phyloP scores from a whole-genome alignment of 2,797 vertebrate genomes.

The Acipenser transmontanus region DNA sequence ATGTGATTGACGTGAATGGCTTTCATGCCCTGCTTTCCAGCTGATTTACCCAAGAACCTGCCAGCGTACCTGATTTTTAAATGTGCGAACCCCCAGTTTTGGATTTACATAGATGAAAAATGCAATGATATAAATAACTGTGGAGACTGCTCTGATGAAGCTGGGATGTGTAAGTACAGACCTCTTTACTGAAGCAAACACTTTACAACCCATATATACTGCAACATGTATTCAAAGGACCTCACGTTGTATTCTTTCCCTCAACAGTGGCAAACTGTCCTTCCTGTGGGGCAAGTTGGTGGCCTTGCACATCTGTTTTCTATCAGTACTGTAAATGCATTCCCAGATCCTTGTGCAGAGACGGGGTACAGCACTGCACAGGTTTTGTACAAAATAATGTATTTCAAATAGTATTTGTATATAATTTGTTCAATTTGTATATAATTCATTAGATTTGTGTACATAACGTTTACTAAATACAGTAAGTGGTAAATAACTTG shows the following conservation, averaged over 20 bases:
- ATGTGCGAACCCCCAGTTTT: conserved; percentile 44
- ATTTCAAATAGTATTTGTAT: too few relatives aligned
- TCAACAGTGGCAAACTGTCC: conserved; percentile 46
- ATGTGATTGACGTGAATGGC: too few relatives aligned
- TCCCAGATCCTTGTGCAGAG: conserved; percentile 51
- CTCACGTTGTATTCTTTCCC: not conserved
- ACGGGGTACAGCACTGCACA: conserved; percentile 51
- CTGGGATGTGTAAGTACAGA: conserved; percentile 44
- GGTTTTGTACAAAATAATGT: too few relatives aligned
- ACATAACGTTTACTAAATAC: too few relatives aligned
- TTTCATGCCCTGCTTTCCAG: conserved; percentile 29
- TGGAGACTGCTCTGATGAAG: conserved; percentile 62
- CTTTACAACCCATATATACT: too few relatives aligned
- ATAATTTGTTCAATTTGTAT: too few relatives aligned
- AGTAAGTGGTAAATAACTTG: too few relatives aligned
- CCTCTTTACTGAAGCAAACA: not conserved
- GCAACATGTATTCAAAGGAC: too few relatives aligned
- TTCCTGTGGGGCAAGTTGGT: conserved; percentile 46
- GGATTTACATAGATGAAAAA: conserved; percentile 58
- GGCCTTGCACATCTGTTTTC: conserved; percentile 53
- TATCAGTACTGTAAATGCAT: conserved; percentile 56
- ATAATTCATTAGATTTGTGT: too few relatives aligned
- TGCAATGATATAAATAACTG: conserved; percentile 59
- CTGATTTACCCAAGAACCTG: conserved; percentile 48
- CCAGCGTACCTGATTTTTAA: conserved; percentile 49